A percentile compares a stretch with the other conserved stretches of the same genome.
Conservation (phyloP, 2,888 invertebrate genomes). For the Tribolium freemani region DNA sequence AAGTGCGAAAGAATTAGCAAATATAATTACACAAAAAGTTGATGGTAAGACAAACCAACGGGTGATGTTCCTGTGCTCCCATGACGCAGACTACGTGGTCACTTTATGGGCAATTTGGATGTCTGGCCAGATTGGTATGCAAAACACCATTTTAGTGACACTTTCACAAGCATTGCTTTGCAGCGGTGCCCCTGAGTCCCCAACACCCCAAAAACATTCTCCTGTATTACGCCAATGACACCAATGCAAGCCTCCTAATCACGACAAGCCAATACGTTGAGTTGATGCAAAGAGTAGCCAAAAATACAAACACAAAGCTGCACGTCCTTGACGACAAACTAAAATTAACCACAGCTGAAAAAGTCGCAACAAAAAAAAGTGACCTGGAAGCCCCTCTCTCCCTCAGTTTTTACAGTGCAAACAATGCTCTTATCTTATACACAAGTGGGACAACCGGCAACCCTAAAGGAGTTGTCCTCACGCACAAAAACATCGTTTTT, state of each 20-base stretch:
- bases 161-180: slow-evolving; percentile 47
- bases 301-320: slow-evolving; percentile 71
- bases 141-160: neutral
- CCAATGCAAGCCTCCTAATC: slow-evolving; percentile 77
- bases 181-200: slow-evolving; percentile 85
- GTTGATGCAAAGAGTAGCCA: slow-evolving; percentile 73
- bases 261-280: slow-evolving; percentile 77
- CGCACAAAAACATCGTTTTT: slow-evolving; percentile 78
- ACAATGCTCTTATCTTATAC: slow-evolving; percentile 86
- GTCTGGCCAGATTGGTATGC: slow-evolving; percentile 84
- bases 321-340: slow-evolving; percentile 75
- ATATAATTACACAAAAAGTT: slow-evolving; percentile 73
- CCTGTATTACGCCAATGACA: slow-evolving; percentile 83
- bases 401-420: slow-evolving; percentile 75
- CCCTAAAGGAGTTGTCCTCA: slow-evolving; percentile 87
- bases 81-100: slow-evolving; percentile 84
- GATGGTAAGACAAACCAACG: slow-evolving; percentile 74
- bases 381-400: slow-evolving; percentile 70
- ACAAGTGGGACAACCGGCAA: slow-evolving; percentile 90
- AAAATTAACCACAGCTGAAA: slow-evolving; percentile 67
- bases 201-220: slow-evolving; percentile 81
- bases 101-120: slow-evolving; percentile 93
- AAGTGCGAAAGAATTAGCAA: slow-evolving; percentile 76
- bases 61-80: slow-evolving; percentile 83
- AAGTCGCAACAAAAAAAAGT: slow-evolving; percentile 65